Evolutionary conservation across 2,888 invertebrate genomes (phyloP).

Genomic region (Congeria kusceri): DNA sequence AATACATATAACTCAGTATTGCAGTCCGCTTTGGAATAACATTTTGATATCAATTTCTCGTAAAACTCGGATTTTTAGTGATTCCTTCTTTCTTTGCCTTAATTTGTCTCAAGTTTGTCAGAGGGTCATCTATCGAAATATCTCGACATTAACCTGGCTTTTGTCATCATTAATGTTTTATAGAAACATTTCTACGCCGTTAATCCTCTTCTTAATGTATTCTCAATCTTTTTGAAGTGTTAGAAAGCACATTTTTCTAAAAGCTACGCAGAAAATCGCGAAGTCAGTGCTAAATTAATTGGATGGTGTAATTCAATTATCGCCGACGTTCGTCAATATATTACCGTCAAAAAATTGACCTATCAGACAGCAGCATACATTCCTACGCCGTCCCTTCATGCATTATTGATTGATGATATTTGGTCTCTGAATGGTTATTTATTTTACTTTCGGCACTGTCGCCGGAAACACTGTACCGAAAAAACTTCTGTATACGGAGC

Average conservation of each 20-base stretch:
- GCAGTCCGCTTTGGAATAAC: too few species aligned
- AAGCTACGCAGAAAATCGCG: neutral
- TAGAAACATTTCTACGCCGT: too few species aligned
- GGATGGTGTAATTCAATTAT: slow-evolving; percentile 39
- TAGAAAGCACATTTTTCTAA: slow-evolving; percentile 26
- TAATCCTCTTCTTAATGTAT: slow-evolving; percentile 7
- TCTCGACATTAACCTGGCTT: too few species aligned
- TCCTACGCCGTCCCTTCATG: neutral
- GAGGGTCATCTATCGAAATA: slow-evolving; percentile 16
- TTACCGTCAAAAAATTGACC: slow-evolving; percentile 16
- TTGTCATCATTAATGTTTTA: neutral
- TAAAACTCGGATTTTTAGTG: too few species aligned
- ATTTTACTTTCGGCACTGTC: slow-evolving; percentile 10
- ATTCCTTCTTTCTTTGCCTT: too few species aligned
- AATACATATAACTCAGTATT: too few species aligned
- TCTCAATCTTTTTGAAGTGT: neutral
- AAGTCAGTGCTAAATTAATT: slow-evolving; percentile 12
- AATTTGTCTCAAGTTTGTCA: too few species aligned
- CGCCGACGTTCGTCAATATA: slow-evolving; percentile 22
- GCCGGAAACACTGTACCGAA: neutral
- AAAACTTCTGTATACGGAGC: slow-evolving; percentile 18
- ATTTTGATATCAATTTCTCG: too few species aligned
- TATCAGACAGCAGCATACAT: slow-evolving; percentile 16
- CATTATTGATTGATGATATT: slow-evolving; percentile 37
- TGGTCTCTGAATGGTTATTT: slow-evolving; percentile 35